Percentiles rank a stretch among this genome's conserved stretches.
Conservation (phyloP, 2,888 invertebrate genomes). For the Slavum lentiscoides region DNA sequence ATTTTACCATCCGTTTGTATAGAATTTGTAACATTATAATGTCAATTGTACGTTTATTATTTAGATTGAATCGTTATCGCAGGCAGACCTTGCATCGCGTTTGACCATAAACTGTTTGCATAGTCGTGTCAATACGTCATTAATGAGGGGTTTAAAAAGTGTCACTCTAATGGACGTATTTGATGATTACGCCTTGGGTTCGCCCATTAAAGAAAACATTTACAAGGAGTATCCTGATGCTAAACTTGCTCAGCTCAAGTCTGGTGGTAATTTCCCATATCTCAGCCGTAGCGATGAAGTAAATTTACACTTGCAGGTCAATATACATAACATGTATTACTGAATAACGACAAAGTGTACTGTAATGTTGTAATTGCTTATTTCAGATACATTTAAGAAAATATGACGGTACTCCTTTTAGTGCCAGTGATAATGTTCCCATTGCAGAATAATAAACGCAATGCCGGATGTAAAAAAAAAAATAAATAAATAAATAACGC, state of each 20-base stretch:
- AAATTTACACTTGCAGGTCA: conserved; percentile 79
- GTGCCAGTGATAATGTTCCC: conserved; percentile 63
- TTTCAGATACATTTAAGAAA: conserved; percentile 73
- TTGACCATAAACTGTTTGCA: conserved; percentile 83
- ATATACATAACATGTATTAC: conserved; percentile 59
- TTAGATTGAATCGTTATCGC: conserved; percentile 79
- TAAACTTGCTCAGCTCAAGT: conserved; percentile 82
- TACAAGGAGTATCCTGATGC: conserved; percentile 85
- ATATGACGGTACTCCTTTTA: conserved; percentile 68
- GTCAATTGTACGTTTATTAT: conserved; percentile 57
- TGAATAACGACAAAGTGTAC: neutral
- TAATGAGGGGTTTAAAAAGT: conserved; percentile 67
- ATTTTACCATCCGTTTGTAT: neutral
- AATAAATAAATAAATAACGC: neutral
- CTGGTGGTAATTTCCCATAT: conserved; percentile 89
- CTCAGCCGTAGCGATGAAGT: conserved; percentile 86
- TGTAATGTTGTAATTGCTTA: neutral
- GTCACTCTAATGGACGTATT: conserved; percentile 87
- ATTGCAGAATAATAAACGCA: neutral
- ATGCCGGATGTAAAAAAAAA: neutral
- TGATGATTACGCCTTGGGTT: conserved; percentile 82
- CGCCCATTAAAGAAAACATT: conserved; percentile 76
- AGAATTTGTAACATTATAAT: neutral
- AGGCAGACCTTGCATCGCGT: conserved; percentile 82
- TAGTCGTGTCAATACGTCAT: conserved; percentile 77